Evolutionary conservation across 1,140 invertebrate genomes (phyloP), one percentile per base, ranked within the genome.

Genomic region (Lordiphosa stackelbergi): DNA sequence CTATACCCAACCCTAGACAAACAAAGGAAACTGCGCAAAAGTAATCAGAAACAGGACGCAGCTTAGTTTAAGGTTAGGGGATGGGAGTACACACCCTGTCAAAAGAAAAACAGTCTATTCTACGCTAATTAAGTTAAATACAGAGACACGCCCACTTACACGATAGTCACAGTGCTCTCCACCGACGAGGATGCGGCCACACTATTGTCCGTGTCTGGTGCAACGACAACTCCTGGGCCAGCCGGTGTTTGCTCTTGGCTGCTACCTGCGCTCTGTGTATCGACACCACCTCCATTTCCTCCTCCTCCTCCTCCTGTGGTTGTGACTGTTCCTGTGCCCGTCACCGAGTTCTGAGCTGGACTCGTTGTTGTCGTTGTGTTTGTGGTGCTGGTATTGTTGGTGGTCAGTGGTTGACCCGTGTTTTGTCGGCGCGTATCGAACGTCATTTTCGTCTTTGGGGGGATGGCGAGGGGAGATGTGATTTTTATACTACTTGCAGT

Each of bases 341-440:
- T 53, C 35, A 69, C 72, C 28, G 64, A 46, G 24, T 45, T 63
- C 16, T 64, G 66, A 9, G 51, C 61, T 16, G 72, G 72, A 64
- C 65, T 73, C 35, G 73, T 63, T n/a, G 69, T 64, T 5, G 69
- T 35, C 24, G 53, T 53, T 40, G 61, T 72, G 37, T 37, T 64
- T 53, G 40, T 63, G 41, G 9, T 54, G 62, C 28, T 74, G 55
- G 35, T 71, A 35, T 28, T 52, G 22, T 40, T 59, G 55, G 75
- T 71, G 49, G 61, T 81, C 57, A 66, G 62, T 65, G 77, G 61
- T 58, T 69, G 66, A 43, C 74, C 73, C 51, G 73, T 69, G 55
- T 62, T 70, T 52, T 69, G 74, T 49, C 84, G 70, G 51, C 84
- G 78, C 41, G 84, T 86, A 69, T 86, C 84, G 70, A 86, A 86